These are phyloP conservation scores for Hippopotamus amphibius DNA, from an alignment of 2,113 vertebrate species.

Conservation along the genomic window DNA sequence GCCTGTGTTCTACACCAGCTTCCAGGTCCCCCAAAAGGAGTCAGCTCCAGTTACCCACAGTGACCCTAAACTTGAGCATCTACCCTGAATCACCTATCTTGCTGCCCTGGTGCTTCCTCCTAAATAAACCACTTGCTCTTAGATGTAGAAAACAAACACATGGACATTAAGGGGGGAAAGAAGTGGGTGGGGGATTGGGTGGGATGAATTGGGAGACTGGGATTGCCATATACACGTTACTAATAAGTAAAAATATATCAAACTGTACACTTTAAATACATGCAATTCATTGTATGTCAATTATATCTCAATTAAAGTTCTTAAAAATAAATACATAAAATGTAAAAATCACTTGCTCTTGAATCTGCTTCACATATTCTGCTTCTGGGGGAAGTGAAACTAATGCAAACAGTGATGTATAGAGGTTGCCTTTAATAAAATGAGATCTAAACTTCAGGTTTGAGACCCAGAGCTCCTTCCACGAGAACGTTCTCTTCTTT, in stretches of 20 bases:
- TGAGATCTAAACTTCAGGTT: not conserved
- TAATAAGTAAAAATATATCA: too few relatives aligned
- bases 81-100: not conserved
- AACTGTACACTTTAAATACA: too few relatives aligned
- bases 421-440: constrained; percentile 30
- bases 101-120: not conserved
- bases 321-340: too few relatives aligned
- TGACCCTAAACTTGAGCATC: not conserved
- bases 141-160: too few relatives aligned
- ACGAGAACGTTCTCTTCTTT: not conserved
- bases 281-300: too few relatives aligned
- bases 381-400: not conserved
- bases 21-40: not conserved
- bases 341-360: not conserved
- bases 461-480: not conserved
- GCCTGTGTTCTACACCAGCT: not conserved
- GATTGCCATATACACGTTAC: too few relatives aligned
- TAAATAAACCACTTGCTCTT: not conserved
- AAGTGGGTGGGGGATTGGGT: too few relatives aligned
- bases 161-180: too few relatives aligned
- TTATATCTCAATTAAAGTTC: too few relatives aligned
- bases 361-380: not conserved
- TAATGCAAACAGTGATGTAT: not conserved
- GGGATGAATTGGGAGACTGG: too few relatives aligned
- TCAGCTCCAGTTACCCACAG: not conserved